Conservation (phyloP, 2,888 invertebrate species). For the Altica lythri region DNA sequence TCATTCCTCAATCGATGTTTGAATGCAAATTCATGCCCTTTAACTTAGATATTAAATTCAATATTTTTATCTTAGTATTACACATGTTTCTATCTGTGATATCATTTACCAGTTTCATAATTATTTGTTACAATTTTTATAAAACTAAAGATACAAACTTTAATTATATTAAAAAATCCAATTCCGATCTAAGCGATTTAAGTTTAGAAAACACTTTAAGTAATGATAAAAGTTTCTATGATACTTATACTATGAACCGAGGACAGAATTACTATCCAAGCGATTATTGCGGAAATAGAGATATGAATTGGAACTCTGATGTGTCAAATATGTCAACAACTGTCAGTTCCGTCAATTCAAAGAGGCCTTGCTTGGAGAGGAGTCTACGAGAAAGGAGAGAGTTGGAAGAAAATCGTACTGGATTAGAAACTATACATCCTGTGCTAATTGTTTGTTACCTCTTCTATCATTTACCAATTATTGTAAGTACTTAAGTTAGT, state of each 20-base stretch:
- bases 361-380: constrained; percentile 58
- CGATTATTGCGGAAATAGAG: constrained; percentile 38
- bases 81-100: constrained; percentile 59
- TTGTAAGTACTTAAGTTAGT: constrained; percentile 66
- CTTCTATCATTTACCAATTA: constrained; percentile 64
- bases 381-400: constrained; percentile 41
- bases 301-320: constrained; percentile 37
- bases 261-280: constrained; percentile 37
- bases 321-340: constrained; percentile 59
- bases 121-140: constrained; percentile 51
- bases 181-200: constrained; percentile 54
- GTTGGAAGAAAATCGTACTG: constrained; percentile 51
- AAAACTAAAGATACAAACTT: constrained; percentile 47
- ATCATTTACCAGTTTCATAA: constrained; percentile 57
- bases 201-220: constrained; percentile 46
- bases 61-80: constrained; percentile 60
- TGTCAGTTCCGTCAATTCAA: constrained; percentile 62
- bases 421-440: constrained; percentile 58
- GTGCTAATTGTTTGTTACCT: constrained; percentile 63
- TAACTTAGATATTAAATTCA: constrained; percentile 58
- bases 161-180: constrained; percentile 55
- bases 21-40: constrained; percentile 59
- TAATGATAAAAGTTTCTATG: constrained; percentile 48
- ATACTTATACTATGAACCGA: constrained; percentile 51
- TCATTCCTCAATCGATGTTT: constrained; percentile 28